Base-by-base conservation (phyloP, 2,888 invertebrate species). In the Acheta domesticus region DNA sequence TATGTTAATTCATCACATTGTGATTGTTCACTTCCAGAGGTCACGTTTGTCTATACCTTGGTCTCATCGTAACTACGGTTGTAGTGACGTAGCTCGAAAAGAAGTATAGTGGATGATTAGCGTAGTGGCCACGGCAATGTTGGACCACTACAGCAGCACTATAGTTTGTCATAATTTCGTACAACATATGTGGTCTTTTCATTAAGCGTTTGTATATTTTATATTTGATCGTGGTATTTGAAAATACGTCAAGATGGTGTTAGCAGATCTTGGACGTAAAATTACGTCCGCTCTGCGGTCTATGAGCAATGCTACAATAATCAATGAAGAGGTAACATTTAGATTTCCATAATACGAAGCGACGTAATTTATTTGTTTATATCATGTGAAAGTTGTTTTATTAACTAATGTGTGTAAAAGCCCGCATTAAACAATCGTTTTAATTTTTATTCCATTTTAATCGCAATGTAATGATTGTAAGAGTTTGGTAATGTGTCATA, bases 221-320 rank as follows among this genome's bases (percentile, higher is more conserved):
- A 77, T 79, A 48, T 36, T 75, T 49, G 20, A 48, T 79, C 74
- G 74, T 21, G 36, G 74, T 73, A 48, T 74, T 76, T 14, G 14
- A 14, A 62, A 62, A 62, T 62, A 62, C 49, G 23, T 49, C 76
- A 89, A 86, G 82, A 99, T 99, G 99, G 99, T 99, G 87, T 95
- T 99, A 92, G 99, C 99, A 85, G 99, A 99, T 91, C 93, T 99
- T 87, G 99, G 99, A 86, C 94, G 99, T 86, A 98, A 98, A 91
- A 99, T 99, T 87, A 99, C 99, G 86, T 95, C 96, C 88, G 99
- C 99, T 82, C 90, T 99, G 88, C 95, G 98, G 87, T 98, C 98
- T 79, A 90, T 99, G 83, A 98, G 98, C 89, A 97, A 97, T 90
- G 98, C 98, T 82, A 98, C 98, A 77, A 94, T 99, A 83, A 99